phyloP scores from a whole-genome alignment of 2,797 vertebrate genomes.

The Cirrhinus molitorella region DNA sequence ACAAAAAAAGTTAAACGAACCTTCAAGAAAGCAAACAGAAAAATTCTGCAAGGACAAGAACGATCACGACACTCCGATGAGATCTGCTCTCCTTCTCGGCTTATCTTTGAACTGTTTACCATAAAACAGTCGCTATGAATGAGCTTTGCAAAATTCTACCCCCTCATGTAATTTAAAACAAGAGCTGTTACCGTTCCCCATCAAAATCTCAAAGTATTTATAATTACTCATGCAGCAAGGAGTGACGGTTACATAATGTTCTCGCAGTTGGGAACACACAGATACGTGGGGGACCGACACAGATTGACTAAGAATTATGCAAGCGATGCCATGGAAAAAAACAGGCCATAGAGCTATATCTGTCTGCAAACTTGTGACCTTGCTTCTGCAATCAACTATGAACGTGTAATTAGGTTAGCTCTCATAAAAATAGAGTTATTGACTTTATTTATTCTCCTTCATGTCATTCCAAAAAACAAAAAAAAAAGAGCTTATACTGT shows the following conservation, averaged over 20 bases:
- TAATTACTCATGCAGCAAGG: slow-evolving; percentile 46
- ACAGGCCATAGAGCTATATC: slow-evolving; percentile 28
- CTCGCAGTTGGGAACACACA: slow-evolving; percentile 38
- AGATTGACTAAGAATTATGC: slow-evolving; percentile 52
- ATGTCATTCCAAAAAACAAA: background rate
- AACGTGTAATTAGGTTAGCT: slow-evolving; percentile 2
- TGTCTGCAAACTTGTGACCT: slow-evolving; percentile 40
- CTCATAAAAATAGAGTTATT: background rate
- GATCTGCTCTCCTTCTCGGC: background rate
- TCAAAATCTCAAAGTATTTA: slow-evolving; percentile 49
- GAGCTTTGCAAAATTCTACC: background rate
- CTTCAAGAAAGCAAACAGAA: background rate
- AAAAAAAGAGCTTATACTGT: background rate
- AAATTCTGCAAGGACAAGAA: background rate
- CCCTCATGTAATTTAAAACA: slow-evolving; percentile 21
- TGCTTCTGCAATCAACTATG: slow-evolving; percentile 9
- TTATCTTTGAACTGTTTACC: background rate
- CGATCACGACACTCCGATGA: background rate
- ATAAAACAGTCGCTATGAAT: background rate
- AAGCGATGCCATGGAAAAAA: slow-evolving; percentile 36
- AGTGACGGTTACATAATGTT: slow-evolving; percentile 39
- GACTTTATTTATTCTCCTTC: background rate
- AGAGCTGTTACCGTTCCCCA: slow-evolving; percentile 7
- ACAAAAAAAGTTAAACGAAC: background rate
- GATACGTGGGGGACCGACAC: slow-evolving; percentile 38